phyloP scores from a whole-genome alignment of 2,797 vertebrate species.

The Spondyliosoma cantharus region DNA sequence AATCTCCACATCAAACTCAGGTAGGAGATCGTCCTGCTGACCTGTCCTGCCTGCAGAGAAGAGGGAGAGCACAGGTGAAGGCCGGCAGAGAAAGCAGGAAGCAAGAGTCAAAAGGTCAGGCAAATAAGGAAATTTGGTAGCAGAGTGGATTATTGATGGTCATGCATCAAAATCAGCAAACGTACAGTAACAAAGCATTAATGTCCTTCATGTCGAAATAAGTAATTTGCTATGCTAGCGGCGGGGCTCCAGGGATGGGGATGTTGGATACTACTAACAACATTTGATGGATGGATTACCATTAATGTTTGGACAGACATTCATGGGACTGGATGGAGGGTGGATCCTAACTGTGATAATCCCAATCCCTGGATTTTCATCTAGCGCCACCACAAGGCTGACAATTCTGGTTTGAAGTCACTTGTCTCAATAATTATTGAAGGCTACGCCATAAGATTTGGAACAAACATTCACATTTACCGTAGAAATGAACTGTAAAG shows the following conservation, averaged over 20 bases:
- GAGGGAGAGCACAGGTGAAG: slow-evolving; percentile 87
- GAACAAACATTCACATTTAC: background rate
- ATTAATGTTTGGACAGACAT: background rate
- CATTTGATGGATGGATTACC: background rate
- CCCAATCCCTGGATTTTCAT: background rate
- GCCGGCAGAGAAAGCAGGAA: slow-evolving; percentile 71
- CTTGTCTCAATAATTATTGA: background rate
- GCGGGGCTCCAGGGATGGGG: background rate
- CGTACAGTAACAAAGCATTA: background rate
- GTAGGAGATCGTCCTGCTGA: slow-evolving; percentile 96
- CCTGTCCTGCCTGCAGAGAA: slow-evolving; percentile 97
- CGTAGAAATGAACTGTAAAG: background rate
- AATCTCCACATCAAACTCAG: slow-evolving; percentile 99
- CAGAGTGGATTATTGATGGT: slow-evolving; percentile 46
- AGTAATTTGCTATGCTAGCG: background rate
- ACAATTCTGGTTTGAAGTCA: background rate
- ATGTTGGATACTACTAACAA: background rate
- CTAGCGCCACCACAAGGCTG: no score
- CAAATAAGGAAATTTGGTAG: slow-evolving; percentile 51
- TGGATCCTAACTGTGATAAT: background rate
- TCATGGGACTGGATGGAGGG: background rate
- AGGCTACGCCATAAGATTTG: background rate
- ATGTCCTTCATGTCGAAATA: background rate
- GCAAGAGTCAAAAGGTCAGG: slow-evolving; percentile 77
- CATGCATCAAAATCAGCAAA: slow-evolving; percentile 49